Evolutionary conservation across 2,797 vertebrate genomes (phyloP), one percentile per base, ranked within the genome.

Genomic region (Aphelocoma californica): DNA sequence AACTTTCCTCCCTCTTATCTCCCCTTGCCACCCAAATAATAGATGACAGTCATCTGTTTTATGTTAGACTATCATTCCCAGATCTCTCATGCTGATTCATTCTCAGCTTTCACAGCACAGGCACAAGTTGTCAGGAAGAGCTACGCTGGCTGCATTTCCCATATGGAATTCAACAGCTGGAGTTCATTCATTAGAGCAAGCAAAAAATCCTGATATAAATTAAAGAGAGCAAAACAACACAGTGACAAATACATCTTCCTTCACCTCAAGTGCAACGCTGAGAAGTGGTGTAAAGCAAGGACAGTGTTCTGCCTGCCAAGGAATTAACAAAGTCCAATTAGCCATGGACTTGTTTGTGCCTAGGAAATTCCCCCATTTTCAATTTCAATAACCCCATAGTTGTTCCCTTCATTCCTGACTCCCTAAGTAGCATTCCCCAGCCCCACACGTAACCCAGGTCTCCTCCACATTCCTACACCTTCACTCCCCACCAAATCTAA

Each of bases 11-110:
- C 91, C 56, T 78, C 85, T 86, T 96, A 70, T 88, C 81, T 93
- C 73, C 71, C 78, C 61, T 71, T 84, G 77, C 77, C 88, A 92
- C 88, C 77, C 88, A 90, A 87, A 92, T 94, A 98, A 98, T 96
- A 91, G 93, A 98, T 94, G 95, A 92, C 93, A 95, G 93, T 97
- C 97, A 97, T 96, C 96, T 97, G 93, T 73, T 98, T 97, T 96
- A 88, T 92, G 96, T 96, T 97, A 94, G 91, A 87, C 93, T 95
- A 85, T 97, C 96, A 96, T 91, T 97, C 92, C 95, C 88, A 91
- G 91, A 87, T 95, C 92, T 92, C 97, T 97, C 88, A 38, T 80
- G 81, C 95, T 91, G 93, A 97, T 96, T 97, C 96, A 97, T 96
- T 96, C 95, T 83, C 96, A 95, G 96, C 78, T 91, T 96, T 92